phyloP scores from a whole-genome alignment of 2,797 vertebrate genomes.

The Sarcoramphus papa region DNA sequence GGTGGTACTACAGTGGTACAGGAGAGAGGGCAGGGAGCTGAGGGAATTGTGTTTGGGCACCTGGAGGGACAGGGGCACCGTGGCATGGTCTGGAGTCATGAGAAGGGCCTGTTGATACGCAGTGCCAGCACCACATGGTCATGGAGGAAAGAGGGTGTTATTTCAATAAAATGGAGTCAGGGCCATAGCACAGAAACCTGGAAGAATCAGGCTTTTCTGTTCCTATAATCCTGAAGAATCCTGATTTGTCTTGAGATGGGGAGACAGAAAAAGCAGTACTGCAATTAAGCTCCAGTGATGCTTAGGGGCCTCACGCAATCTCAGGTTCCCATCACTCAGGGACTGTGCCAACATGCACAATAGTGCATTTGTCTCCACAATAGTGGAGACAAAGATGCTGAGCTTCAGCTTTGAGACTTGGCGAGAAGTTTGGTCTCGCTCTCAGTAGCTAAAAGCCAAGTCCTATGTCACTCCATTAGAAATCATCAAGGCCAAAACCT shows the following conservation, averaged over 20 bases:
- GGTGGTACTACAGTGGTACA: neutral
- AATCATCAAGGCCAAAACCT: neutral
- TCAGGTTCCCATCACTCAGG: neutral
- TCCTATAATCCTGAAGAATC: neutral
- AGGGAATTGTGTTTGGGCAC: neutral
- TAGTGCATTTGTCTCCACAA: neutral
- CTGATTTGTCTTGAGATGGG: neutral
- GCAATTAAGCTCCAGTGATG: neutral
- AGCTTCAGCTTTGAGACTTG: neutral
- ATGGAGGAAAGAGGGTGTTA: neutral
- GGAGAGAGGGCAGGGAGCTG: neutral
- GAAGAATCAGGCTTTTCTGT: neutral
- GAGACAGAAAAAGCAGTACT: neutral
- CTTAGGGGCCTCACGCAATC: neutral
- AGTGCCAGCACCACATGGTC: neutral
- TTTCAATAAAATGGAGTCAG: neutral
- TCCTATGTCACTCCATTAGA: neutral
- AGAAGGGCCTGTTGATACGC: neutral
- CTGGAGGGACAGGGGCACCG: neutral
- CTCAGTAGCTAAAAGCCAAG: neutral
- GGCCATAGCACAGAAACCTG: neutral
- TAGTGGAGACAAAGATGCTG: neutral
- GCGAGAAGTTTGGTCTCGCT: neutral
- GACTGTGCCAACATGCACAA: neutral
- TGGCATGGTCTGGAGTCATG: neutral